These are phyloP conservation scores for Neodon shergylaensis DNA, from an alignment of 2,113 vertebrate genomes.

Conservation along the genomic window DNA sequence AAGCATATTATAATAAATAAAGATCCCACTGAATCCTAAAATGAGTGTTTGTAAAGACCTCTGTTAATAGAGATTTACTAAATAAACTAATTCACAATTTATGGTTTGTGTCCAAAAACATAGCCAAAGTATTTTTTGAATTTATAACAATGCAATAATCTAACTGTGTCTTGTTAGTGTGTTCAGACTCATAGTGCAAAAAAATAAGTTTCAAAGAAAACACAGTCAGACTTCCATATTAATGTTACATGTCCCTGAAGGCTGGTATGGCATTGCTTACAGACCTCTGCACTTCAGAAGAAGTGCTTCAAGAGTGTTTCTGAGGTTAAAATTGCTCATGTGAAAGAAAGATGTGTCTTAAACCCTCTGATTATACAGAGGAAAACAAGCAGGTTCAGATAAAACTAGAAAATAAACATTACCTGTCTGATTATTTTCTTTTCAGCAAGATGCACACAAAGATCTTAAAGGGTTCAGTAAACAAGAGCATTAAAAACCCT, in stretches of 20 bases:
- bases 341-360: not conserved
- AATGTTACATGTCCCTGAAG: not conserved
- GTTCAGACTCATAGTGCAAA: not conserved
- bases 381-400: not conserved
- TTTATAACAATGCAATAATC: constrained; percentile 53
- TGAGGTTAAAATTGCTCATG: not conserved
- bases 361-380: not conserved
- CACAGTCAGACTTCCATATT: not conserved
- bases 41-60: constrained; percentile 44
- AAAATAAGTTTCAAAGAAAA: constrained; percentile 8
- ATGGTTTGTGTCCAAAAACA: constrained; percentile 48
- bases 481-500: not conserved
- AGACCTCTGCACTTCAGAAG: not conserved
- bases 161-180: constrained; percentile 35
- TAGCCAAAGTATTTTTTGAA: not conserved
- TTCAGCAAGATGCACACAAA: not conserved
- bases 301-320: not conserved
- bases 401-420: not conserved
- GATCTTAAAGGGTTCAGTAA: not conserved
- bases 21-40: constrained; percentile 43
- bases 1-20: constrained; percentile 31
- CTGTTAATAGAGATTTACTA: constrained; percentile 60
- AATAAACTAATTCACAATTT: constrained; percentile 64
- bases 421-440: not conserved
- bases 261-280: not conserved